Percentiles rank a stretch among this genome's conserved stretches.
Conservation (phyloP, 2,888 invertebrate genomes). For the Cryptocephalus primarius region DNA sequence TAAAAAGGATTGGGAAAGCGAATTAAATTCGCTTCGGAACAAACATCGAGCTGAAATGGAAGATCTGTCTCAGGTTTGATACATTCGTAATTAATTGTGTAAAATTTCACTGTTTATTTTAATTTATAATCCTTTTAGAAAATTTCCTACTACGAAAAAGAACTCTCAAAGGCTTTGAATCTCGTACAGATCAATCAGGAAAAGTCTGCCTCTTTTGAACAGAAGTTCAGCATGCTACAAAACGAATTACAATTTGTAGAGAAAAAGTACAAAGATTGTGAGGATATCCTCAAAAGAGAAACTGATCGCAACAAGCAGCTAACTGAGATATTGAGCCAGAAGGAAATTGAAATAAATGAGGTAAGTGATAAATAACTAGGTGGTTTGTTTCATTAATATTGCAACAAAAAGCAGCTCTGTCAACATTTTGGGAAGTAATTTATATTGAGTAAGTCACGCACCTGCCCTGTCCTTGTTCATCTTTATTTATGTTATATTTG, state of each 20-base stretch:
- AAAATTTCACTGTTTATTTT: background rate
- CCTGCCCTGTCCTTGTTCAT: too few relatives aligned
- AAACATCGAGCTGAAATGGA: slow-evolving; percentile 21
- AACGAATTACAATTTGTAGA: slow-evolving; percentile 30
- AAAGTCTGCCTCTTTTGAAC: slow-evolving; percentile 46
- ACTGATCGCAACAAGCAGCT: slow-evolving; percentile 41
- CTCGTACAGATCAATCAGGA: slow-evolving; percentile 58
- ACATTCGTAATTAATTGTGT: background rate
- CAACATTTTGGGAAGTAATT: too few relatives aligned
- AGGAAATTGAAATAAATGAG: slow-evolving; percentile 46
- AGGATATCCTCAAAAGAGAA: slow-evolving; percentile 19
- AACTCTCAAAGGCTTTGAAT: slow-evolving; percentile 60
- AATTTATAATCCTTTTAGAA: slow-evolving; percentile 26
- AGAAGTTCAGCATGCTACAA: slow-evolving; percentile 41
- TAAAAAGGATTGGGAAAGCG: slow-evolving; percentile 26
- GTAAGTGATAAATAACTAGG: slow-evolving; percentile 33
- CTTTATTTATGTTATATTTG: too few relatives aligned
- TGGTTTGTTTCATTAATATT: too few relatives aligned
- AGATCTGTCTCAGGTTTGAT: slow-evolving; percentile 26
- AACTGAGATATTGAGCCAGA: slow-evolving; percentile 48
- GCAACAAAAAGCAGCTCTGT: too few relatives aligned
- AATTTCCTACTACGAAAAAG: slow-evolving; percentile 54
- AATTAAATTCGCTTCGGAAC: slow-evolving; percentile 21
- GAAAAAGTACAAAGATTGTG: slow-evolving; percentile 15
- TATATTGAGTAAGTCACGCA: too few relatives aligned